phyloP scores from a whole-genome alignment of 2,888 invertebrate species.

The Chrysolina americana region DNA sequence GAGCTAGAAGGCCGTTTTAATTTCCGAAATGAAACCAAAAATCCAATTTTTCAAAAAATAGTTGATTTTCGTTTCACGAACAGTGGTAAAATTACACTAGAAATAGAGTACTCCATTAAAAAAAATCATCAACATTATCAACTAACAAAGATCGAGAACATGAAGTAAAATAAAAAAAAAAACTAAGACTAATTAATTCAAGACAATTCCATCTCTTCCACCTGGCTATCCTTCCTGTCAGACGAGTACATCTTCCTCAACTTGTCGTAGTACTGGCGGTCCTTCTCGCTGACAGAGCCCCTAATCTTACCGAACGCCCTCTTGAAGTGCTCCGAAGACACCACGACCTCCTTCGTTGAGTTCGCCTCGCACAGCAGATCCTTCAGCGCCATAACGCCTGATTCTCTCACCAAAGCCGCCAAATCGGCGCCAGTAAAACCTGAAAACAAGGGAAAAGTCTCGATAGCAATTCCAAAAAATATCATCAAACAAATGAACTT shows the following conservation, averaged over 20 bases:
- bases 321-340: constrained; percentile 82
- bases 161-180: constrained; percentile 14
- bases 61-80: constrained; percentile 30
- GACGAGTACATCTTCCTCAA: constrained; percentile 78
- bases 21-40: constrained; percentile 1
- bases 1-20: neutral
- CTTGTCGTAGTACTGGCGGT: constrained; percentile 83
- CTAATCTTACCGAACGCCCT: constrained; percentile 84
- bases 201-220: constrained; percentile 49
- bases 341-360: constrained; percentile 68
- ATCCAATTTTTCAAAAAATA: constrained; percentile 29
- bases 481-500: too few species aligned
- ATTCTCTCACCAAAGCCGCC: constrained; percentile 89
- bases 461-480: too few species aligned
- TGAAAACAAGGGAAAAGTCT: too few species aligned
- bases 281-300: constrained; percentile 89
- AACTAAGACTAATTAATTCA: constrained; percentile 35
- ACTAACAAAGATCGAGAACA: constrained; percentile 10
- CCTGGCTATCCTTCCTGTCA: constrained; percentile 64
- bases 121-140: neutral
- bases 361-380: constrained; percentile 75
- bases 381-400: constrained; percentile 85
- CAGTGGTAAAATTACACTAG: constrained; percentile 25
- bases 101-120: constrained; percentile 25
- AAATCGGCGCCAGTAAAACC: constrained; percentile 95